These are phyloP conservation scores for Callyntrura guangdongensis DNA, from an alignment of 2,888 invertebrate genomes.

Conservation along the genomic window DNA sequence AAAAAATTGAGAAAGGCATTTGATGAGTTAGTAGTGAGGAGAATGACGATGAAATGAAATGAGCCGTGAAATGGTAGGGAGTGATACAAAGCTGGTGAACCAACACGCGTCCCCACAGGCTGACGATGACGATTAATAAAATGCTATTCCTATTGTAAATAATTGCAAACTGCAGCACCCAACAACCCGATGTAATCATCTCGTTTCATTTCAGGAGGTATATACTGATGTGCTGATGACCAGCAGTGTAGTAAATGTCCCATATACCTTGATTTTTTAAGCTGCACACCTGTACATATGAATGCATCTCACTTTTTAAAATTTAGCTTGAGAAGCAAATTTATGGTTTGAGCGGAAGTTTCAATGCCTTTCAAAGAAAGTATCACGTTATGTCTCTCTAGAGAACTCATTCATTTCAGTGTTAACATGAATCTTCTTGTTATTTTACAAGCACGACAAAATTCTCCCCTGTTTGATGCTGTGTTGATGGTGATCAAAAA, in stretches of 20 bases:
- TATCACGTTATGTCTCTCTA: background rate
- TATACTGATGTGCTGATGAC: slow-evolving; percentile 41
- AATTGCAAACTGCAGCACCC: slow-evolving; percentile 56
- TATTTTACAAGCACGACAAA: slow-evolving; percentile 3
- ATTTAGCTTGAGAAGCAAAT: background rate
- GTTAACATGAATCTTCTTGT: background rate
- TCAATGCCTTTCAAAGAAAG: slow-evolving; percentile 34
- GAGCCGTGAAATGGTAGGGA: slow-evolving; percentile 59
- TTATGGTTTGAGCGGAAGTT: slow-evolving; percentile 18
- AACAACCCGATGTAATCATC: slow-evolving; percentile 57
- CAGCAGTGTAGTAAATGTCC: slow-evolving; percentile 45
- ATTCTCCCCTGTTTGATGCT: background rate
- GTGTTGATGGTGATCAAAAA: no score
- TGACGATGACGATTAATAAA: background rate
- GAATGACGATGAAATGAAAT: slow-evolving; percentile 33
- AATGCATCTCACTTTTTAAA: background rate
- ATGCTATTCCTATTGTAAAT: background rate
- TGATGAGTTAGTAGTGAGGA: background rate
- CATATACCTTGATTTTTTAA: slow-evolving; percentile 47
- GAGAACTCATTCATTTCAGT: background rate
- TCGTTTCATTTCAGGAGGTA: slow-evolving; percentile 55
- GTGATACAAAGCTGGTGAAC: slow-evolving; percentile 2
- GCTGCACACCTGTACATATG: background rate
- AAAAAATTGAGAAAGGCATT: background rate
- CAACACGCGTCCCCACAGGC: slow-evolving; percentile 12